Percentiles rank a stretch among this genome's conserved stretches.
Evolutionary conservation across 1,140 invertebrate species (phyloP).

Genomic region (Brachionus rotundiformis): DNA sequence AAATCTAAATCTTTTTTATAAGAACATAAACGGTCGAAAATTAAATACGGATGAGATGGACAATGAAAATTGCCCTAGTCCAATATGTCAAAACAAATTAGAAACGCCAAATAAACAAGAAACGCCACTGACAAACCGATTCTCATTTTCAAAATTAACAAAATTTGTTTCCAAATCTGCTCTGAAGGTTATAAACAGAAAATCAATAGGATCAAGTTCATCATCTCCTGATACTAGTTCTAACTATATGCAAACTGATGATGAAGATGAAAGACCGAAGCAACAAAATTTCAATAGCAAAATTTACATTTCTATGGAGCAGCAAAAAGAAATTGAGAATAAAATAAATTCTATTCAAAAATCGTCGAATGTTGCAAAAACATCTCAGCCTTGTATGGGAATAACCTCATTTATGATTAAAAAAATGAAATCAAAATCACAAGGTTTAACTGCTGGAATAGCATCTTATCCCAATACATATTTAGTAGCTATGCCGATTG

Average conservation of each 20-base stretch:
- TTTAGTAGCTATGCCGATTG: not conserved
- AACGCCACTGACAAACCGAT: not conserved
- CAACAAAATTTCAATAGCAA: not conserved
- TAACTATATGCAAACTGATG: slow-evolving; percentile 33
- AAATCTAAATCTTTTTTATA: not conserved
- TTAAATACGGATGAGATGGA: slow-evolving; percentile 18
- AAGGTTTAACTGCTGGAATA: not conserved
- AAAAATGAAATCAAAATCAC: not conserved
- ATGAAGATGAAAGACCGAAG: not conserved
- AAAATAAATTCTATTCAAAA: slow-evolving; percentile 3
- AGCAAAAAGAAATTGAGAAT: slow-evolving; percentile 27
- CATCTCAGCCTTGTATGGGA: not conserved
- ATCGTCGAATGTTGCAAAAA: not conserved
- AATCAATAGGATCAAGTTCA: not conserved
- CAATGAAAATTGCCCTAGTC: slow-evolving; percentile 2
- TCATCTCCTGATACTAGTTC: slow-evolving; percentile 1
- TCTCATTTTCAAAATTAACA: slow-evolving; percentile 26
- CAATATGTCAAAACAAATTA: not conserved
- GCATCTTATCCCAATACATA: not conserved
- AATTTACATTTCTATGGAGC: not conserved
- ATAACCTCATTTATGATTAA: not conserved
- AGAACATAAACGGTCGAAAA: slow-evolving; percentile 44
- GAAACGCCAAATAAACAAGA: slow-evolving; percentile 6
- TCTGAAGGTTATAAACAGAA: slow-evolving; percentile 8
- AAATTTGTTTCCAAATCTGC: slow-evolving; percentile 47